Base-by-base conservation (phyloP, 1,140 invertebrate genomes). In the Archivesica marissinica region DNA sequence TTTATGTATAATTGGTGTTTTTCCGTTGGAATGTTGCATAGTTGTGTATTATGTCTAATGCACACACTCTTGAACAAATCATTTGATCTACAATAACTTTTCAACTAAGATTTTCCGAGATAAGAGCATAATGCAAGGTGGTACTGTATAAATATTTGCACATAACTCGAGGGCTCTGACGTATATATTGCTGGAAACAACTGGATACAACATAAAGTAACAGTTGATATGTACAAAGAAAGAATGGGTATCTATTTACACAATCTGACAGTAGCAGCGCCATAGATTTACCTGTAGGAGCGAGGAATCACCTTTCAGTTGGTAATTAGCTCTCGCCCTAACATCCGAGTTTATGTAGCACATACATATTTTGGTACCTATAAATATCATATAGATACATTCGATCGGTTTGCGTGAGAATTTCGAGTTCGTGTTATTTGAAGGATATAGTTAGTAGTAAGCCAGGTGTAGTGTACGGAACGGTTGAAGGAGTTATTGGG, bases 141-240 rank as follows among this genome's bases (percentile, higher is more conserved):
- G n/a, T n/a, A n/a, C n/a, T n/a, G n/a, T 15, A 35, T 17, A 33
- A 64, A 35, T 64, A 20, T 64, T 64, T 35, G 59, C 30, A 52
- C 17, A 52, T 3, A 64, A 64, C 15, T 20, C 17, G 30, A 64
- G 59, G n/a, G 17, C 7, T 15, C 3, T 64, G 30, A 64, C 59
- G 59, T 64, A 64, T 7, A 64, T 35, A 64, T 35, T 64, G 59
- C 20, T 59, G n/a, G 28, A 64, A 64, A 64, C 59, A 64, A 64
- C 30, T 17, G 17, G 15, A 64, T 35, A 64, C 30, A 64, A n/a
- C n/a, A n/a, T n/a, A n/a, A n/a, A n/a, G n/a, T n/a, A 64, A 20
- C 30, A 35, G 11, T 64, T 35, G 28, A 35, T 59, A 64, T 17
- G 30, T 64, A 35, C 13, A 35, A n/a, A 64, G 59, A 33, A 35